These are phyloP conservation scores for Petrophora chlorosata DNA, from an alignment of 2,888 invertebrate species.

Conservation along the genomic window DNA sequence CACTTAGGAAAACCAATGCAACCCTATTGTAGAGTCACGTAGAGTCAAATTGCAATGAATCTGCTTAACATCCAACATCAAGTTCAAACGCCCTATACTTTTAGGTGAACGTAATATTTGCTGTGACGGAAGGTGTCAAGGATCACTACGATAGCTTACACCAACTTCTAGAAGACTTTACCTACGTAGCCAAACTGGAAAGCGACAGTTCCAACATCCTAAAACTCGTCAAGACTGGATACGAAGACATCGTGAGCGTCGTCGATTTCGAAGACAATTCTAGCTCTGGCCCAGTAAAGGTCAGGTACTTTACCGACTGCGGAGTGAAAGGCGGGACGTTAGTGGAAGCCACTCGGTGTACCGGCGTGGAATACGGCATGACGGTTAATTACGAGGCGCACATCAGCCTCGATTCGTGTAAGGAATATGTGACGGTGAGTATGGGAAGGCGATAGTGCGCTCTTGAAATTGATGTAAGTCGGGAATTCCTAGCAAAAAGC, in stretches of 20 bases:
- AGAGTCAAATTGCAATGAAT: too few relatives aligned
- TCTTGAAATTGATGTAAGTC: too few relatives aligned
- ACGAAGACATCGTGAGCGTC: constrained; percentile 89
- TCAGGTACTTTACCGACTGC: constrained; percentile 90
- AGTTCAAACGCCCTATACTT: too few relatives aligned
- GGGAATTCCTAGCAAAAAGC: too few relatives aligned
- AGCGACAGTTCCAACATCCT: constrained; percentile 94
- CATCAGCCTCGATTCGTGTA: constrained; percentile 83
- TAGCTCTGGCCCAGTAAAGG: constrained; percentile 83
- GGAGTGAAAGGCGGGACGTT: constrained; percentile 75
- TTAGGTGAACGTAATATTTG: constrained; percentile 93
- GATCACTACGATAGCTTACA: constrained; percentile 88
- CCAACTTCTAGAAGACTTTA: constrained; percentile 87
- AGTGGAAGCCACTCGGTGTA: constrained; percentile 82
- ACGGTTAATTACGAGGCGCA: constrained; percentile 86
- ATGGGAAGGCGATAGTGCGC: too few relatives aligned
- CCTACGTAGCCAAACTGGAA: constrained; percentile 90
- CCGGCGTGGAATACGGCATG: constrained; percentile 85
- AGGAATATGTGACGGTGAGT: constrained; percentile 74
- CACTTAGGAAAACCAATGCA: not conserved
- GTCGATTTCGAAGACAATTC: constrained; percentile 85
- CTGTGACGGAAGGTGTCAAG: constrained; percentile 88
- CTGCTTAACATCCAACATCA: too few relatives aligned
- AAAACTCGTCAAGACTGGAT: constrained; percentile 91
- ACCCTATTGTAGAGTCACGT: too few relatives aligned